Percentiles rank a stretch among this genome's conserved stretches.
phyloP scores from a whole-genome alignment of 2,113 vertebrate species.

The Hydrolagus affinis region DNA sequence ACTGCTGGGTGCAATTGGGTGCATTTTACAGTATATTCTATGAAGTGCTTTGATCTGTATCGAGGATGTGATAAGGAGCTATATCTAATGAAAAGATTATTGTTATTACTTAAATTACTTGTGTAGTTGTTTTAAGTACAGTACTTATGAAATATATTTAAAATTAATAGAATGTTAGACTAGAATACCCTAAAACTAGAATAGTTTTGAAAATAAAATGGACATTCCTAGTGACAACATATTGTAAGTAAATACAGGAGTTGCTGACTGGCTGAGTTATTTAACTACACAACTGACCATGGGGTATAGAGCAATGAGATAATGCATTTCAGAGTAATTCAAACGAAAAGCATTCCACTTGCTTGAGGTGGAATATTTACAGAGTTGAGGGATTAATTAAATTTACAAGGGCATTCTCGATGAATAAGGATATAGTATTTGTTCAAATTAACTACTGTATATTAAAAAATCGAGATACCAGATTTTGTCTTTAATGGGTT shows the following conservation, averaged over 20 bases:
- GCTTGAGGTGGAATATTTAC: background rate
- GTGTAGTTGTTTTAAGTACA: background rate
- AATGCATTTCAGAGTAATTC: constrained; percentile 4
- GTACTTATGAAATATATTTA: background rate
- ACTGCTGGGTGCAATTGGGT: too few species aligned
- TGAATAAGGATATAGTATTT: background rate
- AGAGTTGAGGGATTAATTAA: background rate
- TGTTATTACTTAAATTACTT: background rate
- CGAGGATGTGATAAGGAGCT: too few species aligned
- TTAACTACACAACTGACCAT: background rate
- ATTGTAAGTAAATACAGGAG: background rate
- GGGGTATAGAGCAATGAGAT: background rate
- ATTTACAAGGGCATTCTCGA: background rate
- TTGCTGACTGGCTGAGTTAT: background rate
- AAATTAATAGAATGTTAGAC: background rate
- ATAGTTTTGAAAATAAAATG: background rate
- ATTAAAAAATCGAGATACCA: background rate
- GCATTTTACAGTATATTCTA: too few species aligned
- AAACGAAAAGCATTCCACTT: background rate
- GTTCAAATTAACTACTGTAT: background rate
- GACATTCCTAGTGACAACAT: background rate
- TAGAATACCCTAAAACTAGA: background rate
- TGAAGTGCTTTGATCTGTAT: too few species aligned
- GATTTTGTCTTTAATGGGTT: background rate
- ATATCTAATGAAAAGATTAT: too few species aligned